phyloP scores from a whole-genome alignment of 2,888 invertebrate genomes.

The Cacoxenus indagator region DNA sequence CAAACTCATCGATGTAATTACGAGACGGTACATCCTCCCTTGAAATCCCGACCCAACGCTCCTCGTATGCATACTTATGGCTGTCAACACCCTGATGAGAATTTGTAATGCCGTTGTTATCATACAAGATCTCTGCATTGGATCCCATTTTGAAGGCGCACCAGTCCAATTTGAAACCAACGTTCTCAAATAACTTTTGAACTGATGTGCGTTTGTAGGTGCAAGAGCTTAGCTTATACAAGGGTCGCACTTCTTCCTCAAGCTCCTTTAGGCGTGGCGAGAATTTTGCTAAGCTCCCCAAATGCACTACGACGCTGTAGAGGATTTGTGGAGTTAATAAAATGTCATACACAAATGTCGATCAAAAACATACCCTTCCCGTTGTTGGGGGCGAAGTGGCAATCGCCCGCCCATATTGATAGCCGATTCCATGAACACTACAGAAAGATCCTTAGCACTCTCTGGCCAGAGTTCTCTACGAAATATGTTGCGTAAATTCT shows the following conservation, averaged over 20 bases:
- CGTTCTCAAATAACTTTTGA: slow-evolving; percentile 84
- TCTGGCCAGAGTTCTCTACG: slow-evolving; percentile 84
- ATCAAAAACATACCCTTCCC: slow-evolving; percentile 78
- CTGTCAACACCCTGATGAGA: not conserved
- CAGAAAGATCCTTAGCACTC: slow-evolving; percentile 80
- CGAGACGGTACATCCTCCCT: slow-evolving; percentile 77
- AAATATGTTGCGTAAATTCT: slow-evolving; percentile 83
- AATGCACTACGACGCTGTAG: slow-evolving; percentile 79
- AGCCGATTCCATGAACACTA: slow-evolving; percentile 88
- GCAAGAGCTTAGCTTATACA: slow-evolving; percentile 83
- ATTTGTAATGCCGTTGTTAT: slow-evolving; percentile 59
- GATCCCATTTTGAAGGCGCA: slow-evolving; percentile 83
- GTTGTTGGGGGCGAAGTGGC: slow-evolving; percentile 85
- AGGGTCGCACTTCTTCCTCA: slow-evolving; percentile 84
- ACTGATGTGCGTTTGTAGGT: slow-evolving; percentile 90
- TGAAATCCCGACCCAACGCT: slow-evolving; percentile 75
- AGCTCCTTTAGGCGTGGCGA: slow-evolving; percentile 72
- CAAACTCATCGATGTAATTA: slow-evolving; percentile 79
- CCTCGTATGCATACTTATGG: slow-evolving; percentile 49
- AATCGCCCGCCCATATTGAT: slow-evolving; percentile 86
- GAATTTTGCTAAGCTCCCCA: slow-evolving; percentile 83
- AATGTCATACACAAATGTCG: not conserved
- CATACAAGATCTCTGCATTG: slow-evolving; percentile 67
- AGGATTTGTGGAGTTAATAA: not conserved
- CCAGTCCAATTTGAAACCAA: slow-evolving; percentile 88